These are phyloP conservation scores for Nesometra sesokonis DNA, from an alignment of 35 echinoderm and acorn worm genomes.

Conservation along the genomic window DNA sequence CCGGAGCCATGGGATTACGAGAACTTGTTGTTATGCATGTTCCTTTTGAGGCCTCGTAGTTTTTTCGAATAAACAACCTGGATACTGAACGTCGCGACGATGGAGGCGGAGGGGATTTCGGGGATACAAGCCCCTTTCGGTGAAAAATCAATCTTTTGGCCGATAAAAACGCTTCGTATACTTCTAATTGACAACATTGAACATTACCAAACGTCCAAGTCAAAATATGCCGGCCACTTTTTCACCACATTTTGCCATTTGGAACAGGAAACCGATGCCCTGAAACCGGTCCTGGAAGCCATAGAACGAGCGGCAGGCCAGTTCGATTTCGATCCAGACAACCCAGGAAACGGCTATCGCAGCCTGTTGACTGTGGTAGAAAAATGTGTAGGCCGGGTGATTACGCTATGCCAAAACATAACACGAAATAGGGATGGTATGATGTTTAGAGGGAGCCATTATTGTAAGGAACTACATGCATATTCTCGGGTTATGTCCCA, in stretches of 20 bases:
- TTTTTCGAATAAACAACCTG: too few relatives aligned
- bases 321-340: slow-evolving; percentile 69
- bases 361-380: slow-evolving; percentile 80
- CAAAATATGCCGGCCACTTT: slow-evolving; percentile 57
- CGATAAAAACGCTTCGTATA: slow-evolving; percentile 64
- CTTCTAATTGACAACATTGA: slow-evolving; percentile 90
- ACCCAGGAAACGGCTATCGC: slow-evolving; percentile 81
- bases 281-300: slow-evolving; percentile 71
- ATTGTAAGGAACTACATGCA: slow-evolving; percentile 40
- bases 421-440: slow-evolving; percentile 53
- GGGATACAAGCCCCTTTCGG: background rate
- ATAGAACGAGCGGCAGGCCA: slow-evolving; percentile 51
- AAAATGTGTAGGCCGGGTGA: slow-evolving; percentile 65
- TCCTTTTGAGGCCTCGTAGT: too few relatives aligned
- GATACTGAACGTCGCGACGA: too few relatives aligned
- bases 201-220: slow-evolving; percentile 61
- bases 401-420: slow-evolving; percentile 41
- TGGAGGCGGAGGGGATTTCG: background rate
- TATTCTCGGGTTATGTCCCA: slow-evolving; percentile 72
- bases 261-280: slow-evolving; percentile 74
- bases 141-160: slow-evolving; percentile 39
- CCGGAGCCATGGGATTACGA: too few relatives aligned
- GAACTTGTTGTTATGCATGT: too few relatives aligned
- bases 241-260: slow-evolving; percentile 77
- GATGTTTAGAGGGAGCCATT: slow-evolving; percentile 59